Evolutionary conservation across 2,888 invertebrate genomes (phyloP).

Genomic region (Drosophila percnosoma): DNA sequence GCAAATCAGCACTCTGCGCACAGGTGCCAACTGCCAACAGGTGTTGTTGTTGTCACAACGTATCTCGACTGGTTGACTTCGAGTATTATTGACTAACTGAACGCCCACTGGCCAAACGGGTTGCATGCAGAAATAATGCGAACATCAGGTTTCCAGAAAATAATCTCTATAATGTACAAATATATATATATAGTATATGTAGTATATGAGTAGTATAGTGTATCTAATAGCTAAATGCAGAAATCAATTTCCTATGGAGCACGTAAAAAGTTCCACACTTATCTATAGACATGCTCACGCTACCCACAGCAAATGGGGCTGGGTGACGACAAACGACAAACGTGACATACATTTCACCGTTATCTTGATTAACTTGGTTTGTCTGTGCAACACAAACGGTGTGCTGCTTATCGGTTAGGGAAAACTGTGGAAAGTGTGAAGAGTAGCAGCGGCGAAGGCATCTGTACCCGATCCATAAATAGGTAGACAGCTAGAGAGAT

Average conservation of each 20-base stretch:
- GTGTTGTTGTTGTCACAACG: slow-evolving; percentile 47
- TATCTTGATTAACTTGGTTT: slow-evolving; percentile 54
- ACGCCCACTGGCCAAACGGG: slow-evolving; percentile 68
- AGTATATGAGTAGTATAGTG: slow-evolving; percentile 1
- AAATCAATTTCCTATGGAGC: slow-evolving; percentile 64
- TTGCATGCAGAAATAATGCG: slow-evolving; percentile 33
- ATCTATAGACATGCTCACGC: slow-evolving; percentile 40
- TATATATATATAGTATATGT: neutral
- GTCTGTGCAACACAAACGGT: slow-evolving; percentile 26
- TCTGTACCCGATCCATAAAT: slow-evolving; percentile 21
- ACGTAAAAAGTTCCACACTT: slow-evolving; percentile 41
- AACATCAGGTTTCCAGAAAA: slow-evolving; percentile 47
- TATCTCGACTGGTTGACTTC: slow-evolving; percentile 8
- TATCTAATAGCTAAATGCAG: slow-evolving; percentile 47
- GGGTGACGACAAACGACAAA: slow-evolving; percentile 51
- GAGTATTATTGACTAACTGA: slow-evolving; percentile 52
- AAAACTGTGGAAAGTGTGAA: slow-evolving; percentile 24
- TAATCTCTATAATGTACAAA: slow-evolving; percentile 2
- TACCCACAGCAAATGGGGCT: slow-evolving; percentile 45
- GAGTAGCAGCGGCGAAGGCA: slow-evolving; percentile 5
- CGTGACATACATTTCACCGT: slow-evolving; percentile 70
- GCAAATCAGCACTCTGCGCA: slow-evolving; percentile 21
- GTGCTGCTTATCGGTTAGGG: slow-evolving; percentile 44
- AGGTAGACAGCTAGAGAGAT: slow-evolving; percentile 7
- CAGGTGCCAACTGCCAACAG: slow-evolving; percentile 57